phyloP scores from a whole-genome alignment of 2,888 invertebrate genomes.

The Aromia moschata region DNA sequence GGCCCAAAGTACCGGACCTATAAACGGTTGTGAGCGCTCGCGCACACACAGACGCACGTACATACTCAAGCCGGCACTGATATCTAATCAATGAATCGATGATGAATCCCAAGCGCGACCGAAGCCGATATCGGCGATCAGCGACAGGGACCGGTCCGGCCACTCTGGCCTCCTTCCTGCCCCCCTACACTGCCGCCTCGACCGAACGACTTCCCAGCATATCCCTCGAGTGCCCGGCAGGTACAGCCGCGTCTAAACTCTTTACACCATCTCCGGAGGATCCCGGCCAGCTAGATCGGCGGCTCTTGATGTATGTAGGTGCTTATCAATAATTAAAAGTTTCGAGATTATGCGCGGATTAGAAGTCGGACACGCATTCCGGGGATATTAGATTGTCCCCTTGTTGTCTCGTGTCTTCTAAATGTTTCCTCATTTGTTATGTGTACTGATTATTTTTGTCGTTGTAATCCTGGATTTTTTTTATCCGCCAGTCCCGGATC shows the following conservation, averaged over 20 bases:
- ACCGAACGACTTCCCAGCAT: no score
- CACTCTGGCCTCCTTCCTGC: constrained; percentile 45
- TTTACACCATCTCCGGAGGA: constrained; percentile 36
- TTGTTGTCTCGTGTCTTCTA: constrained; percentile 1
- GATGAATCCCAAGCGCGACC: constrained; percentile 58
- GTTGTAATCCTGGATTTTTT: constrained; percentile 11
- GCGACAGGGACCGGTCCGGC: constrained; percentile 56
- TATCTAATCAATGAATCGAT: constrained; percentile 63
- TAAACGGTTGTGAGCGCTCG: no score
- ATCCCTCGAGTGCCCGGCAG: constrained; percentile 35
- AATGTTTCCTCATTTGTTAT: constrained; percentile 9
- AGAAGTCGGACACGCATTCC: not conserved
- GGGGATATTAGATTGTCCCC: constrained; percentile 5
- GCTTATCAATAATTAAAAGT: constrained; percentile 13
- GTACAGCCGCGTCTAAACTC: constrained; percentile 53
- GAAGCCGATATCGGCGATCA: constrained; percentile 57
- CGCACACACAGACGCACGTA: constrained; percentile 53
- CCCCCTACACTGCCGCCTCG: no score
- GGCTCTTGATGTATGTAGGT: constrained; percentile 10
- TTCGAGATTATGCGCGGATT: constrained; percentile 10
- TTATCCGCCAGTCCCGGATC: not conserved
- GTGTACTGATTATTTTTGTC: constrained; percentile 7
- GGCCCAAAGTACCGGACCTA: no score
- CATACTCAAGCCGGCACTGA: constrained; percentile 56
- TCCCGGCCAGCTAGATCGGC: not conserved